Conservation (phyloP, 2,888 invertebrate genomes). For the Belgica antarctica region DNA sequence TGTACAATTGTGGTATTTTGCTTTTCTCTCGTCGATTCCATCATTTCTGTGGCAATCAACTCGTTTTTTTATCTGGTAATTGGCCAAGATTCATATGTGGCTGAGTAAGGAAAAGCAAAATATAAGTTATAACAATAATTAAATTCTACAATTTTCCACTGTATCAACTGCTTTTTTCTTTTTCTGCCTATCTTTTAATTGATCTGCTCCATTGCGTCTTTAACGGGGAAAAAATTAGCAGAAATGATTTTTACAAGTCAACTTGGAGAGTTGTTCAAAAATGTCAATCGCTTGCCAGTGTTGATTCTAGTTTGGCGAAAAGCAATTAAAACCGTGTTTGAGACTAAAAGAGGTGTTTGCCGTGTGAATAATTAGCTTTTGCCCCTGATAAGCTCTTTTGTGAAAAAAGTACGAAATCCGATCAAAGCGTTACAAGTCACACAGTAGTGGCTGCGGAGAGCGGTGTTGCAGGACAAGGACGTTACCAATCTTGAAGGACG, state of each 20-base stretch:
- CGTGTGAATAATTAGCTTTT: conserved; percentile 22
- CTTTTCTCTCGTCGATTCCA: neutral
- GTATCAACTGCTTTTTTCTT: neutral
- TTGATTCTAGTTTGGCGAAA: neutral
- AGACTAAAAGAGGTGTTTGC: neutral
- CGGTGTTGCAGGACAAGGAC: conserved; percentile 27
- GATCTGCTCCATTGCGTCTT: neutral
- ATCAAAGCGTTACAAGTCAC: conserved; percentile 13
- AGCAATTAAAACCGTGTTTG: conserved; percentile 9
- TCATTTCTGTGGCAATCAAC: neutral
- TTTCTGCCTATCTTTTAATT: neutral
- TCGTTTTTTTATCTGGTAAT: conserved; percentile 7
- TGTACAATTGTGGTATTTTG: neutral
- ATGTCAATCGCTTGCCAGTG: neutral
- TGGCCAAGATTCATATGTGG: neutral
- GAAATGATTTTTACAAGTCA: neutral
- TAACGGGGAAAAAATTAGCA: neutral
- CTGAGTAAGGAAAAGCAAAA: neutral
- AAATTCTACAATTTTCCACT: neutral
- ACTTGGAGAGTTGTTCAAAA: conserved; percentile 5
- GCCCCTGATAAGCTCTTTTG: conserved; percentile 17
- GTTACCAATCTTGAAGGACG: conserved; percentile 37
- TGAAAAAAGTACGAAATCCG: neutral
- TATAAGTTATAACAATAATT: neutral
- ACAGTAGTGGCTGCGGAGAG: neutral